Conservation (phyloP, 2,113 vertebrate genomes). For the Sceloporus undulatus region DNA sequence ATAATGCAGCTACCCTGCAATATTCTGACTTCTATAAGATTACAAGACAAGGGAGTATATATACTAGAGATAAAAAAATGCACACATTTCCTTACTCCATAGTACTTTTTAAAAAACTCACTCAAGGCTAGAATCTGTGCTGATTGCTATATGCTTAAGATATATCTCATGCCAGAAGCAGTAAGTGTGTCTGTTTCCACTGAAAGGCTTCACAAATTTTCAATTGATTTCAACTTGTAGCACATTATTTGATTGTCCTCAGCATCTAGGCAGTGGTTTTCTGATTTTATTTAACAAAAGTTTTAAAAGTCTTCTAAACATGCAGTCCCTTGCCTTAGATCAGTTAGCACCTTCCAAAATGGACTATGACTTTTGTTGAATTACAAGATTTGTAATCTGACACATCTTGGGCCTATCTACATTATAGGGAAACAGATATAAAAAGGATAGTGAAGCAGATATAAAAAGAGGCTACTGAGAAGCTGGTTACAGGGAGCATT, state of each 20-base stretch:
- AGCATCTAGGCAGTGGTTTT: neutral
- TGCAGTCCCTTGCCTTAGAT: too few species aligned
- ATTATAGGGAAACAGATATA: too few species aligned
- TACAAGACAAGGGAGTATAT: slow-evolving; percentile 55
- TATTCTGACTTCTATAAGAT: slow-evolving; percentile 46
- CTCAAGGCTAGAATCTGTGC: slow-evolving; percentile 54
- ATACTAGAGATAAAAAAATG: slow-evolving; percentile 43
- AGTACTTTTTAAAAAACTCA: slow-evolving; percentile 46
- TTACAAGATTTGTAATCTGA: too few species aligned
- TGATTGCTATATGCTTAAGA: slow-evolving; percentile 9
- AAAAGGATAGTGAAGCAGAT: too few species aligned
- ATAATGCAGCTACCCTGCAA: slow-evolving; percentile 63
- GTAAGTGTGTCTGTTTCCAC: neutral
- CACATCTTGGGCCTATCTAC: too few species aligned
- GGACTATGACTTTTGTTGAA: too few species aligned
- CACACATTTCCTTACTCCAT: slow-evolving; percentile 14
- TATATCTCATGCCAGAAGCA: slow-evolving; percentile 1
- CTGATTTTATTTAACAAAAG: neutral
- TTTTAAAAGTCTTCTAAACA: slow-evolving; percentile 1
- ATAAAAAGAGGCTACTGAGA: too few species aligned
- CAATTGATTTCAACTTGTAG: neutral
- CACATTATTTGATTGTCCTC: neutral
- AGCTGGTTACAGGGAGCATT: too few species aligned
- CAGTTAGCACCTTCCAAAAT: too few species aligned
- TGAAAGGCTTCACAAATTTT: neutral